Percentiles rank a stretch among this genome's conserved stretches.
These are phyloP conservation scores for Eueremaeus valkanovi DNA, from an alignment of 2,888 invertebrate species.

Conservation along the genomic window DNA sequence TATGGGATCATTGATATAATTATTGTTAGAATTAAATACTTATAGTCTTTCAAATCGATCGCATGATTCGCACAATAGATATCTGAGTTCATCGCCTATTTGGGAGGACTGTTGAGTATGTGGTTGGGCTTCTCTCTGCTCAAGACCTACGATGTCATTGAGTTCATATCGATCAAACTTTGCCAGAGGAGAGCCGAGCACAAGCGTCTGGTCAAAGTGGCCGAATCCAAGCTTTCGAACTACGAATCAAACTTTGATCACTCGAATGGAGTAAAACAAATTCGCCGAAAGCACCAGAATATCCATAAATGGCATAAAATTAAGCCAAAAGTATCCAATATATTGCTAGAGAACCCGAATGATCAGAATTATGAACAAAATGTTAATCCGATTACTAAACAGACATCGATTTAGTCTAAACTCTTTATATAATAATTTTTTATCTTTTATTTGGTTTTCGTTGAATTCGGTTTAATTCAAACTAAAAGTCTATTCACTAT, in stretches of 20 bases:
- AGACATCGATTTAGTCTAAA: no score
- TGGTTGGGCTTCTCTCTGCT: slow-evolving; percentile 41
- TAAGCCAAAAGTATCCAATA: not conserved
- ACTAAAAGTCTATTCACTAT: no score
- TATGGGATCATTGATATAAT: not conserved
- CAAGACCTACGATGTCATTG: slow-evolving; percentile 22
- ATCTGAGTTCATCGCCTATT: slow-evolving; percentile 38
- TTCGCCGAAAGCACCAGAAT: not conserved
- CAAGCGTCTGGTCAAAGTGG: not conserved
- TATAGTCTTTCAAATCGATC: no score
- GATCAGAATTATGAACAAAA: not conserved
- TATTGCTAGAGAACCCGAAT: not conserved
- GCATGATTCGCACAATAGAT: not conserved
- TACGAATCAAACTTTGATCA: not conserved
- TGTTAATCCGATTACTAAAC: not conserved
- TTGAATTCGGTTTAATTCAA: no score
- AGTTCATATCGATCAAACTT: not conserved
- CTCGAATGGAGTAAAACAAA: not conserved
- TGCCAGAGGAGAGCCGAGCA: slow-evolving; percentile 11
- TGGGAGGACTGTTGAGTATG: slow-evolving; percentile 40
- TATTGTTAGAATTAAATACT: no score
- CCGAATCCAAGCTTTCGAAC: not conserved
- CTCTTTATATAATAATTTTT: not conserved
- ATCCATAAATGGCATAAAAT: slow-evolving; percentile 8
- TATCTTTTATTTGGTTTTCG: no score